Evolutionary conservation across 2,113 vertebrate genomes (phyloP), one percentile per base, ranked within the genome.

Genomic region (Motacilla tschutschensis): DNA sequence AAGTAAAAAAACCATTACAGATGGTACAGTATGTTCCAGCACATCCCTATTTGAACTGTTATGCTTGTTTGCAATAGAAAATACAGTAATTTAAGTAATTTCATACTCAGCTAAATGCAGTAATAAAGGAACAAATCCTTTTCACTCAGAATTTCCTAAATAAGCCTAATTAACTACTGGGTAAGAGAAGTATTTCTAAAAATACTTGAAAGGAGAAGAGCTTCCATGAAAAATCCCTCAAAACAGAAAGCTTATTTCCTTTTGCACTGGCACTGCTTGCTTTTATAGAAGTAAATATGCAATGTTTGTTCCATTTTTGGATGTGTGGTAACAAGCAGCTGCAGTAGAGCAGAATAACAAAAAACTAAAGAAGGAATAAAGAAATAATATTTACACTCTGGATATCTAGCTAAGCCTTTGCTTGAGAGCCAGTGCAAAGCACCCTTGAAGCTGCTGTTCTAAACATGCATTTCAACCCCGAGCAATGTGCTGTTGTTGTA

Each of bases 401-500:
- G 65, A 54, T 16, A 36, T 21, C 26, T 9, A 57, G 38, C 59
- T 48, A 22, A 33, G 31, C 14, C 62, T 74, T 71, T 46, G 28
- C 57, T 25, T 10, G 6, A 86, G 17, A 74, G 26, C 35, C 35
- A 74, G 48, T 31, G 28, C 38, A n/a, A 63, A 63, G 46, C 36
- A 64, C 21, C 36, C 13, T 3, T 3, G 15, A 22, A 35, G 29
- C 3, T 80, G n/a, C 60, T 84, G 48, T 26, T 89, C 40, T 48
- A 17, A 73, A 33, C 12, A 7, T 12, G 22, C 40, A 67, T 9
- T 59, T 72, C 50, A 33, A 1, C 31, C 22, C 38, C 15, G 2
- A 2, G 31, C 55, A 12, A 10, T 2, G 16, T 14, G 8, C 40
- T 24, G 58, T 63, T 72, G 16, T 0, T 41, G 1, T 13, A 1